Evolutionary conservation across 2,888 invertebrate genomes (phyloP).

Genomic region (Willowsia nigromaculata): DNA sequence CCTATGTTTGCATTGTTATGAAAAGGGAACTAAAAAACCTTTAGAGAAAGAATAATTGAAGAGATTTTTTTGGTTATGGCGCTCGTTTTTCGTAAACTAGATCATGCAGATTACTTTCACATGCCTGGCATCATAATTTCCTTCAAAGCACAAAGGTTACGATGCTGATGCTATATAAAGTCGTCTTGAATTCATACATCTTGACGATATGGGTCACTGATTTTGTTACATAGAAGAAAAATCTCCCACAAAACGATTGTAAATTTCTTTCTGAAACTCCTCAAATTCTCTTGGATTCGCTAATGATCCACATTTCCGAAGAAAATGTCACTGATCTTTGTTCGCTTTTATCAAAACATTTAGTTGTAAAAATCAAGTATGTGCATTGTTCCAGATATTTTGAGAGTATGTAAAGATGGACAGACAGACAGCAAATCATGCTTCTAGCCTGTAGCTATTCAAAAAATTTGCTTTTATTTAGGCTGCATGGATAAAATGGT

Average conservation of each 20-base stretch:
- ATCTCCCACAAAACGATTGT: not conserved
- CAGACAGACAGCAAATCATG: not conserved
- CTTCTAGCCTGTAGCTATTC: not conserved
- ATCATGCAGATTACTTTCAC: constrained; percentile 27
- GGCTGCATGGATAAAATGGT: not conserved
- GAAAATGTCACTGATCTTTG: too few relatives aligned
- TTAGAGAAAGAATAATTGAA: not conserved
- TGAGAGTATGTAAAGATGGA: too few relatives aligned
- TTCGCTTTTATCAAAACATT: too few relatives aligned
- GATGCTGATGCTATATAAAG: not conserved
- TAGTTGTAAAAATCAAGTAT: too few relatives aligned
- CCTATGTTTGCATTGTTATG: not conserved
- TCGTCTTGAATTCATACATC: not conserved
- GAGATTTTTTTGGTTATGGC: constrained; percentile 9
- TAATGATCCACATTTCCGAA: too few relatives aligned
- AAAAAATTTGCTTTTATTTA: too few relatives aligned
- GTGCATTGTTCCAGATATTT: too few relatives aligned
- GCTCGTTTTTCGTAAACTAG: not conserved
- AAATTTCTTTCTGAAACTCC: too few relatives aligned
- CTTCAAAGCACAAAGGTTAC: constrained; percentile 6
- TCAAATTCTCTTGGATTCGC: too few relatives aligned
- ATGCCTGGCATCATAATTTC: constrained; percentile 15
- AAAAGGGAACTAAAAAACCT: not conserved
- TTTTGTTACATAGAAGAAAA: not conserved
- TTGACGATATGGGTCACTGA: constrained; percentile 43